Evolutionary conservation across 2,797 vertebrate genomes (phyloP), one percentile per base, ranked within the genome.

Genomic region (Chiroxiphia lanceolata): DNA sequence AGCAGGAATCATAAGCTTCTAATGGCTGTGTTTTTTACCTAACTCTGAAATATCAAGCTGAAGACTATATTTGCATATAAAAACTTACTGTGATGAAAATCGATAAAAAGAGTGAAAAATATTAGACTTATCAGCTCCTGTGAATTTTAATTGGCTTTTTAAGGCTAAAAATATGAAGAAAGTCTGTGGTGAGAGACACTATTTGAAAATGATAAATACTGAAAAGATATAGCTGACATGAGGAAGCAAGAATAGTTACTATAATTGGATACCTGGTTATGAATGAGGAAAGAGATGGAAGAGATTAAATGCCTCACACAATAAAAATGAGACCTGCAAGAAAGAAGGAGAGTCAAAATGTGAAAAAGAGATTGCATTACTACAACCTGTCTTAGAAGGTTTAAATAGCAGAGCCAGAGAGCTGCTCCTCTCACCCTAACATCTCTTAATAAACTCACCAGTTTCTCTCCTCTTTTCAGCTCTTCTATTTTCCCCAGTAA

Each of bases 141-240:
- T 90, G 91, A 95, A 96, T 97, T 97, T 94, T 92, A 95, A 96
- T 96, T 94, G 79, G 56, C 81, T 95, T 95, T 93, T 95, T 90
- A 92, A 83, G 56, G 64, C 80, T 87, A 82, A 85, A 91, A 95
- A 95, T 92, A 77, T 82, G 68, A 87, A 86, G 19, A 72, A 83
- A 65, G 42, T 74, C 80, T 77, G 56, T 48, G 47, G 47, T 83
- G 85, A 84, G 53, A 93, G 87, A 87, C 74, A 76, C 10, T 78
- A 64, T 83, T 86, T 94, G 77, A 93, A 93, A 96, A 95, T 93
- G 79, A 95, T 95, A 96, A 95, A 94, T 91, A 91, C 84, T 87
- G 85, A 95, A 89, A 92, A 89, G 74, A 89, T 91, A 88, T 44
- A 81, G 51, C 60, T 92, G 91, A 82, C 60, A 86, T 33, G 75